Conservation (phyloP, 2,888 invertebrate species). For the Oscheius onirici region DNA sequence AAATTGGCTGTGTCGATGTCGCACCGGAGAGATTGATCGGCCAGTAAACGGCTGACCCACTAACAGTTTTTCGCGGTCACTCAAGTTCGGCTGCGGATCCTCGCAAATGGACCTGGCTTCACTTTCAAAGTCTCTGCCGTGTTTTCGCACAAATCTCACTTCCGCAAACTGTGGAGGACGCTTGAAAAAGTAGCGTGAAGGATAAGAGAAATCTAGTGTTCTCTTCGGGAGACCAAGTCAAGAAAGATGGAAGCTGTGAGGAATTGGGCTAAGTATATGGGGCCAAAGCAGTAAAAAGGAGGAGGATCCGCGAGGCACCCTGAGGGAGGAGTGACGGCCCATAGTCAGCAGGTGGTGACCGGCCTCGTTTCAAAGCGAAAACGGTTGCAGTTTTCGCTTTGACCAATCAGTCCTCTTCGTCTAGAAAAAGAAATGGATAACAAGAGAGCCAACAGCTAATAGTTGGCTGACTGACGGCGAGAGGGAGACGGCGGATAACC, state of each 20-base stretch:
- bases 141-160: too few relatives aligned
- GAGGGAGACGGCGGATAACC: slow-evolving; percentile 8
- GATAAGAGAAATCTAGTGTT: too few relatives aligned
- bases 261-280: slow-evolving; percentile 13
- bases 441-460: slow-evolving; percentile 12
- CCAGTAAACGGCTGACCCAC: slow-evolving; percentile 26
- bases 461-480: neutral
- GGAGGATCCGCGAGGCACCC: slow-evolving; percentile 17
- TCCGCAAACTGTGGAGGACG: too few relatives aligned
- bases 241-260: neutral
- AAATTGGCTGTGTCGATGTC: slow-evolving; percentile 17
- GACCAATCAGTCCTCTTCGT: too few relatives aligned
- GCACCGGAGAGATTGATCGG: slow-evolving; percentile 7
- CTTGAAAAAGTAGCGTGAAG: too few relatives aligned
- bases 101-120: too few relatives aligned
- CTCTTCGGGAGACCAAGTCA: too few relatives aligned
- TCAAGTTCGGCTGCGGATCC: slow-evolving; percentile 11
- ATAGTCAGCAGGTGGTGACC: neutral
- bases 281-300: slow-evolving; percentile 19
- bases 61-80: slow-evolving; percentile 29
- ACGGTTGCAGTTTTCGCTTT: neutral
- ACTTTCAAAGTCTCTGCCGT: too few relatives aligned
- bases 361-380: neutral
- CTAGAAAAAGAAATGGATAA: neutral
- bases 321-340: slow-evolving; percentile 19